These are phyloP conservation scores for Lithodes maja DNA, from an alignment of 2,888 invertebrate genomes.

Conservation along the genomic window DNA sequence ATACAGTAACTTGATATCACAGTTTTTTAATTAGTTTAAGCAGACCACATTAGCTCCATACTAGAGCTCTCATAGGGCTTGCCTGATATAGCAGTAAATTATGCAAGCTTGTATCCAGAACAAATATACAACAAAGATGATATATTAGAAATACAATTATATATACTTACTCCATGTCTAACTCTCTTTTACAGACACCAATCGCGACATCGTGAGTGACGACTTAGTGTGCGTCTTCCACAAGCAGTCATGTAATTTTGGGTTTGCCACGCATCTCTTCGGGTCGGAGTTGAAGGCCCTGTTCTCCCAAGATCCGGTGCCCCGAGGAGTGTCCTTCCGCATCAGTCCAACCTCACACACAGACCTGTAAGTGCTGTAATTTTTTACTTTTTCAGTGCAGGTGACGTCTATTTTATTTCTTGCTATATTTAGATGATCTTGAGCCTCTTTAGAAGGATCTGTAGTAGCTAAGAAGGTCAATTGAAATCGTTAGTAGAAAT, in stretches of 20 bases:
- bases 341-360: conserved; percentile 93
- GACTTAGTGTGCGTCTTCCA: conserved; percentile 94
- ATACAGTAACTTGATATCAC: too few relatives aligned
- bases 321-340: conserved; percentile 86
- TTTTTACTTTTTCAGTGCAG: background rate
- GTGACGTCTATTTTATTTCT: too few relatives aligned
- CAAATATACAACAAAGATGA: background rate
- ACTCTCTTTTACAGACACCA: conserved; percentile 81
- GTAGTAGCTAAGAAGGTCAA: too few relatives aligned
- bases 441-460: too few relatives aligned
- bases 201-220: conserved; percentile 93
- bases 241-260: conserved; percentile 94
- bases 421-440: too few relatives aligned
- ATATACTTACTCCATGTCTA: background rate
- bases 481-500: too few relatives aligned
- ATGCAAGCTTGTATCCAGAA: too few relatives aligned
- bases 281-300: conserved; percentile 91
- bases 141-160: too few relatives aligned
- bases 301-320: conserved; percentile 81
- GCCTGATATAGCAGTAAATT: too few relatives aligned
- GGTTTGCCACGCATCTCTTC: conserved; percentile 97
- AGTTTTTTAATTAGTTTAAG: too few relatives aligned
- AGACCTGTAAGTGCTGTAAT: conserved; percentile 78
- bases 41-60: too few relatives aligned
- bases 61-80: too few relatives aligned